phyloP scores from a whole-genome alignment of 2,888 invertebrate genomes.

The Morpho helenor region DNA sequence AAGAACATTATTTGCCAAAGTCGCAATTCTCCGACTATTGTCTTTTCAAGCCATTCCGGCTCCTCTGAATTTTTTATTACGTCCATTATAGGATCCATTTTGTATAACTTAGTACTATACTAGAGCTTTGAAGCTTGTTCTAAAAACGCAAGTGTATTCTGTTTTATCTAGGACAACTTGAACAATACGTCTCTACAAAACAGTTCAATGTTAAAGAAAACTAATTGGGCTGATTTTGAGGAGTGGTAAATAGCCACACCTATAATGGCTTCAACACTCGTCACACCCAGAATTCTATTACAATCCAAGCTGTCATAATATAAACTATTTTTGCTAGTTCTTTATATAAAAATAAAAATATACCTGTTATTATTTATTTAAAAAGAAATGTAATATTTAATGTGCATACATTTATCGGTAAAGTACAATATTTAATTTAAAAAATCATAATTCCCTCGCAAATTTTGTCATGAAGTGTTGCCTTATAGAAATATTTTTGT shows the following conservation, averaged over 20 bases:
- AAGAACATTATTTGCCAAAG: constrained; percentile 91
- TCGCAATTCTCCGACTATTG: constrained; percentile 83
- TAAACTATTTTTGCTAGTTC: background rate
- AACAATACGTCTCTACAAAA: constrained; percentile 37
- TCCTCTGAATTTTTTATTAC: constrained; percentile 67
- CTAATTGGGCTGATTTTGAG: constrained; percentile 64
- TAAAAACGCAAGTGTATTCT: constrained; percentile 16
- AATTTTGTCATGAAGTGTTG: constrained; percentile 15
- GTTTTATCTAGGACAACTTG: constrained; percentile 27
- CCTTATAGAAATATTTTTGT: constrained; percentile 8
- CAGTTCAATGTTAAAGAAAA: constrained; percentile 46
- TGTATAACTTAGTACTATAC: constrained; percentile 11
- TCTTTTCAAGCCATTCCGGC: constrained; percentile 86
- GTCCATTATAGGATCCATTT: constrained; percentile 64
- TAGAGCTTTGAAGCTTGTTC: background rate
- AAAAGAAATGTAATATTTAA: background rate
- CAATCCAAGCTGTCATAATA: constrained; percentile 20
- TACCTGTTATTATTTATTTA: background rate
- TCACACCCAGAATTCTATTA: constrained; percentile 44
- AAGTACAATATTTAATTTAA: background rate
- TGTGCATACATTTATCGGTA: background rate
- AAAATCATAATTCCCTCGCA: constrained; percentile 28
- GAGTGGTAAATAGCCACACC: constrained; percentile 70
- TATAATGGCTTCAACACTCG: constrained; percentile 51
- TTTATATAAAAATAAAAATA: background rate